These are phyloP conservation scores for Myotis findleyi DNA, from an alignment of 2,797 vertebrate species.

Conservation along the genomic window DNA sequence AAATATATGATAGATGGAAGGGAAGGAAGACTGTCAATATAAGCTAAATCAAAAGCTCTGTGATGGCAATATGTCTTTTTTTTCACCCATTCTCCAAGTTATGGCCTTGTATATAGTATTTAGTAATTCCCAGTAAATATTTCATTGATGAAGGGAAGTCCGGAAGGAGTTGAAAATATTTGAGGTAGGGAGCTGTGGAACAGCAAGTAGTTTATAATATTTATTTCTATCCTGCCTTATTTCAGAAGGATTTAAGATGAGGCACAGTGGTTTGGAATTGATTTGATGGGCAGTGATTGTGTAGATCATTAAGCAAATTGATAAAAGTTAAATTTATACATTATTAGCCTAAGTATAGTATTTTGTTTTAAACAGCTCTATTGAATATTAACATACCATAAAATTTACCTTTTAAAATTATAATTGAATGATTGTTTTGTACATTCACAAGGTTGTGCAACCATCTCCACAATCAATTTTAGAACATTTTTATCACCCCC, in stretches of 20 bases:
- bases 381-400: not conserved
- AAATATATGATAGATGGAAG: not conserved
- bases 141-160: not conserved
- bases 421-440: not conserved
- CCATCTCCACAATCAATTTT: not conserved
- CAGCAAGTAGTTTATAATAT: not conserved
- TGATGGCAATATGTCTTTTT: not conserved
- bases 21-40: not conserved
- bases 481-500: not conserved
- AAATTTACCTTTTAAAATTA: slow-evolving; percentile 14
- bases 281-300: slow-evolving; percentile 17
- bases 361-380: not conserved
- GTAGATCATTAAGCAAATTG: not conserved
- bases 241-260: slow-evolving; percentile 25
- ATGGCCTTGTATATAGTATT: not conserved
- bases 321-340: not conserved
- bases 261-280: not conserved
- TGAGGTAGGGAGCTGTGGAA: not conserved
- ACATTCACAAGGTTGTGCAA: not conserved
- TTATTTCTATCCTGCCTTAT: slow-evolving; percentile 4
- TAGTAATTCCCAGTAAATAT: not conserved
- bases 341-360: not conserved
- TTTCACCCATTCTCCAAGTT: not conserved
- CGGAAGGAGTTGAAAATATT: not conserved
- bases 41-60: slow-evolving; percentile 9